A percentile compares a stretch with the other conserved stretches of the same genome.
These are phyloP conservation scores for Fragum sueziense DNA, from an alignment of 2,888 invertebrate genomes.

Conservation along the genomic window DNA sequence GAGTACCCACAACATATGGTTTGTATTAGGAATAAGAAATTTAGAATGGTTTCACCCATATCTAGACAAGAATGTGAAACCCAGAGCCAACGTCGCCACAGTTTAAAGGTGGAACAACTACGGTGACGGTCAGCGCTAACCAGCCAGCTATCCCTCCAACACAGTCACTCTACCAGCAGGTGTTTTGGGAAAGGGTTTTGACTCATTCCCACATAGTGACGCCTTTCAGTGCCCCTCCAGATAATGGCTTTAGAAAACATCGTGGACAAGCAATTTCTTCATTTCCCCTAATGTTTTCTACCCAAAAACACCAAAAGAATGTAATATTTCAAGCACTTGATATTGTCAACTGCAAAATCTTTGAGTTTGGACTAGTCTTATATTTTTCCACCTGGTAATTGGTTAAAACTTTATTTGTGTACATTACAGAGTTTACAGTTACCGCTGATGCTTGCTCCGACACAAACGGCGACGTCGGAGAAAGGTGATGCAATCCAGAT, in stretches of 20 bases:
- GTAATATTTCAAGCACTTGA: too few species aligned
- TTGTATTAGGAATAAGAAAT: not conserved
- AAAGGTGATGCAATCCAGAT: slow-evolving; percentile 19
- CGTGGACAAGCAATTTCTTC: too few species aligned
- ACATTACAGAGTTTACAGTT: slow-evolving; percentile 26
- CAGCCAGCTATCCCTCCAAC: not conserved
- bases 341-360: too few species aligned
- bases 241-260: too few species aligned
- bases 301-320: too few species aligned
- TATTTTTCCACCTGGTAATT: too few species aligned
- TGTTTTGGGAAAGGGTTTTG: too few species aligned
- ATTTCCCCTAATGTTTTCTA: too few species aligned
- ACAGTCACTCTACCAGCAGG: slow-evolving; percentile 26
- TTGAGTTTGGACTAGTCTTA: too few species aligned
- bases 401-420: not conserved
- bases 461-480: not conserved
- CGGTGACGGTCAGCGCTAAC: slow-evolving; percentile 22
- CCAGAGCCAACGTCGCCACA: slow-evolving; percentile 42
- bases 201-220: too few species aligned
- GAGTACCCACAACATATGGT: not conserved
- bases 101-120: slow-evolving; percentile 12
- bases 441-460: slow-evolving; percentile 41
- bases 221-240: too few species aligned
- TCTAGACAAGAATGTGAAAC: slow-evolving; percentile 54
- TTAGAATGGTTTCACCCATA: too few species aligned